Base-by-base conservation (phyloP, 2,113 vertebrate species). In the Vimba vimba region DNA sequence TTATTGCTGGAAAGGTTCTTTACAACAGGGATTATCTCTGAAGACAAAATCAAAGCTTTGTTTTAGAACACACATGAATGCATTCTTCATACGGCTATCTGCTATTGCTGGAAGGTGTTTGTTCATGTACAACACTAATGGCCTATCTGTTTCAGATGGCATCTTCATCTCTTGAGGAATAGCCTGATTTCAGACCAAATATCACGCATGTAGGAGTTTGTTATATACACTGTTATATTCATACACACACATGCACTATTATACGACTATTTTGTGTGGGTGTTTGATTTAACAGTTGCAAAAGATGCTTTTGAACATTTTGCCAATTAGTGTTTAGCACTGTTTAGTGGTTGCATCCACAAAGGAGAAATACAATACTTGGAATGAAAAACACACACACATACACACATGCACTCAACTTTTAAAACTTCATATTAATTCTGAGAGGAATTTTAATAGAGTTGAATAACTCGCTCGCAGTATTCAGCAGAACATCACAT, bases 291-390 rank as follows among this genome's bases (percentile, higher is more conserved):
- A 82, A 12, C 79, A 69, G 43, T 68, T 82, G 62, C 25, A 82
- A 62, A 52, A 73, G 23, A 57, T 59, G 68, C 82, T 68, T 83
- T 83, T 83, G 47, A 83, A 73, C 68, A 83, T 83, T 69, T 73
- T 57, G 30, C 82, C 68, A 83, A 73, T 83, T 73, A 83, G 50
- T 74, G 82, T 83, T 50, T 83, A 43, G 68, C 30, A 19, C 30
- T 57, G 66, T 83, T 73, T 73, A 57, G 68, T 59, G 47, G 27
- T 59, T 73, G 50, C 30, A 83, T 73, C 66, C 81, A 39, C 47
- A 83, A 52, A 83, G 64, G 39, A 47, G 23, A 27, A 47, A 80
- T 15, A 79, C 43, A n/a, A 62, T 62, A 19, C 21, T 36, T 8
- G 39, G 23, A 17, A 71, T 1, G 21, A 52, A 50, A 36, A 57